Evolutionary conservation across 1,140 invertebrate species (phyloP).

Genomic region (Solen grandis): DNA sequence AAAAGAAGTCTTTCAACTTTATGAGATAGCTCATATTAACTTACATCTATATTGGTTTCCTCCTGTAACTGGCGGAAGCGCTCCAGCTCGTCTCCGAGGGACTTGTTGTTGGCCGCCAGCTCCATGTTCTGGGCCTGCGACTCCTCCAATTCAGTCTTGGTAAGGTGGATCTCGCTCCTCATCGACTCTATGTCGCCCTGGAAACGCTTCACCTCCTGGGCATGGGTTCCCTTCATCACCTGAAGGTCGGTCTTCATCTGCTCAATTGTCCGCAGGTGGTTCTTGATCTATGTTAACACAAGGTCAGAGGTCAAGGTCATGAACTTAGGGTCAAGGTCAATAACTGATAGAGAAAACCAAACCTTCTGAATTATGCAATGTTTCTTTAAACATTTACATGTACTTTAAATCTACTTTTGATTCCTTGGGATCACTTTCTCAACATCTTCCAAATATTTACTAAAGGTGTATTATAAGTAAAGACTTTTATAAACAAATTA

Average conservation of each 20-base stretch:
- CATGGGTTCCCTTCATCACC: slow-evolving; percentile 67
- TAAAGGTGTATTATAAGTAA: too few species aligned
- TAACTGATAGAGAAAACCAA: too few species aligned
- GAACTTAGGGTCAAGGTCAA: too few species aligned
- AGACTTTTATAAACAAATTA: too few species aligned
- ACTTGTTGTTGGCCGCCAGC: slow-evolving; percentile 65
- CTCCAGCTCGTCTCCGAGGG: slow-evolving; percentile 72
- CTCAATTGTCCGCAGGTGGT: slow-evolving; percentile 76
- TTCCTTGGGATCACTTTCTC: too few species aligned
- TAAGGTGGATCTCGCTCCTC: slow-evolving; percentile 64
- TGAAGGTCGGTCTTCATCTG: slow-evolving; percentile 76
- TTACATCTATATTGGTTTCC: slow-evolving; percentile 70
- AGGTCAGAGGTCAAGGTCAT: too few species aligned
- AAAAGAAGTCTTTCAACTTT: too few species aligned
- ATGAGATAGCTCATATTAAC: too few species aligned
- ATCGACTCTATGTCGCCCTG: slow-evolving; percentile 72
- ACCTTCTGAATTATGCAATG: too few species aligned
- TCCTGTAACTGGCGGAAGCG: slow-evolving; percentile 69
- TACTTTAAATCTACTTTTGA: too few species aligned
- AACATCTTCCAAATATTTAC: too few species aligned
- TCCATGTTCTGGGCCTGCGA: slow-evolving; percentile 64
- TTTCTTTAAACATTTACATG: too few species aligned
- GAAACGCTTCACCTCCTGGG: slow-evolving; percentile 73
- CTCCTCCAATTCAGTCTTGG: slow-evolving; percentile 66
- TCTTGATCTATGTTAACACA: slow-evolving; percentile 74